phyloP scores from a whole-genome alignment of 2,797 vertebrate species.

The Onychomys leucogaster region DNA sequence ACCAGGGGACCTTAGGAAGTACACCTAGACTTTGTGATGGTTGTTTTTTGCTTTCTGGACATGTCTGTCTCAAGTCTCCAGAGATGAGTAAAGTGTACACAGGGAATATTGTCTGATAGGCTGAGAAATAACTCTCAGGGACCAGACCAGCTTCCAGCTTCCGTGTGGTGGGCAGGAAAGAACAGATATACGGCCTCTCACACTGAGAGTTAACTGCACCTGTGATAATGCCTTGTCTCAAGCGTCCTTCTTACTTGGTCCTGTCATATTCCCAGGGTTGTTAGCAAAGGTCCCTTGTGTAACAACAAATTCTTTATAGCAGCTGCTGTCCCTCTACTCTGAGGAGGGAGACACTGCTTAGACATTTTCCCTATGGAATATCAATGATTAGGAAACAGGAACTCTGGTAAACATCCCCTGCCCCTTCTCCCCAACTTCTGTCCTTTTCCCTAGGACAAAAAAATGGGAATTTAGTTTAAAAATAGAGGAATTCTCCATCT shows the following conservation, averaged over 20 bases:
- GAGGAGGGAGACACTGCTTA: accelerated
- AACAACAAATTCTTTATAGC: no score
- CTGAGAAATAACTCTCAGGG: neutral
- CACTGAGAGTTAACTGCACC: neutral
- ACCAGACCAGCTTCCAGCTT: neutral
- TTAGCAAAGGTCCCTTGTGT: neutral
- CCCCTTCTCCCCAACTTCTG: neutral
- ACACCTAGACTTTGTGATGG: neutral
- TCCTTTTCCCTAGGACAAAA: neutral
- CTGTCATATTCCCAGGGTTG: neutral
- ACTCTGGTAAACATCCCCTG: neutral
- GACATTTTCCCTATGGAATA: neutral
- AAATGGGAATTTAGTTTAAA: neutral
- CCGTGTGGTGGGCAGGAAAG: neutral
- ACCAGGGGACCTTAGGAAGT: neutral
- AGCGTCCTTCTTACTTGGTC: no score
- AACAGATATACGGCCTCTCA: accelerated
- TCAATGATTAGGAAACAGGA: neutral
- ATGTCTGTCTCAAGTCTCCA: neutral
- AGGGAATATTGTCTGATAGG: neutral
- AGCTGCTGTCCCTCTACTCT: neutral
- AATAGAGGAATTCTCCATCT: neutral
- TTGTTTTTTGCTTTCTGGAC: neutral
- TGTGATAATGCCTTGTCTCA: neutral
- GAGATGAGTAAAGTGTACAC: neutral